These are phyloP conservation scores for Schizotus pectinicornis DNA, from an alignment of 2,888 invertebrate genomes.

Conservation along the genomic window DNA sequence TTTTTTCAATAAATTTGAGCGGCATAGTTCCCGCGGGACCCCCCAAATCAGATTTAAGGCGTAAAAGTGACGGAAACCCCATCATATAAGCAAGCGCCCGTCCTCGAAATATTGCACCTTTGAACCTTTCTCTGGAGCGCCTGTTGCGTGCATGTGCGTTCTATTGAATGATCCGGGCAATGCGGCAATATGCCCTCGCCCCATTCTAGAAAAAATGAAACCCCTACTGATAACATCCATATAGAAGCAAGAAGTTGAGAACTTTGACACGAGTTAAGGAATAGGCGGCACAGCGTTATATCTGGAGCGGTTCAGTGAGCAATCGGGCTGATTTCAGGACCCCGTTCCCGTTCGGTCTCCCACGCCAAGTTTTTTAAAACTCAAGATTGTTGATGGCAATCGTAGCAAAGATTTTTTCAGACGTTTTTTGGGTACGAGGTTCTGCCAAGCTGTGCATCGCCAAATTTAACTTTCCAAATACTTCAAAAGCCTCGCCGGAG, in stretches of 20 bases:
- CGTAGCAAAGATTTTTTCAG: background rate
- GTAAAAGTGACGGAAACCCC: slow-evolving; percentile 20
- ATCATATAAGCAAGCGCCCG: slow-evolving; percentile 11
- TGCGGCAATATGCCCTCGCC: slow-evolving; percentile 8
- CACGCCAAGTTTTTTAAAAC: slow-evolving; percentile 32
- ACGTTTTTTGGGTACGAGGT: slow-evolving; percentile 1
- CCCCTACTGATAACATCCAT: slow-evolving; percentile 26
- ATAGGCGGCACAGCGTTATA: slow-evolving; percentile 38
- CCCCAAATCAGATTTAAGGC: slow-evolving; percentile 24
- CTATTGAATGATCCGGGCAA: slow-evolving; percentile 25
- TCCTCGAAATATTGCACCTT: slow-evolving; percentile 23
- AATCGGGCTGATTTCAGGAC: slow-evolving; percentile 33
- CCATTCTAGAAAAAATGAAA: slow-evolving; percentile 14
- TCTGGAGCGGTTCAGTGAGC: slow-evolving; percentile 38
- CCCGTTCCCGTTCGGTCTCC: slow-evolving; percentile 29
- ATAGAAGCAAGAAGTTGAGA: slow-evolving; percentile 32
- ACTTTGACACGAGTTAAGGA: slow-evolving; percentile 38
- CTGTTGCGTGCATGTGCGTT: slow-evolving; percentile 28
- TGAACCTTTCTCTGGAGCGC: slow-evolving; percentile 18
- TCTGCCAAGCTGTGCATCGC: background rate
- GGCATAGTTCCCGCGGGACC: slow-evolving; percentile 10
- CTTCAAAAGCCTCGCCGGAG: background rate
- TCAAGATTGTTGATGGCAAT: slow-evolving; percentile 11
- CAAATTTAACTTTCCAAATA: background rate
- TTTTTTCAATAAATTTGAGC: slow-evolving; percentile 18